Percentiles rank a stretch among this genome's conserved stretches.
Conservation (phyloP, 1,140 invertebrate genomes). For the Lepidostoma basale region DNA sequence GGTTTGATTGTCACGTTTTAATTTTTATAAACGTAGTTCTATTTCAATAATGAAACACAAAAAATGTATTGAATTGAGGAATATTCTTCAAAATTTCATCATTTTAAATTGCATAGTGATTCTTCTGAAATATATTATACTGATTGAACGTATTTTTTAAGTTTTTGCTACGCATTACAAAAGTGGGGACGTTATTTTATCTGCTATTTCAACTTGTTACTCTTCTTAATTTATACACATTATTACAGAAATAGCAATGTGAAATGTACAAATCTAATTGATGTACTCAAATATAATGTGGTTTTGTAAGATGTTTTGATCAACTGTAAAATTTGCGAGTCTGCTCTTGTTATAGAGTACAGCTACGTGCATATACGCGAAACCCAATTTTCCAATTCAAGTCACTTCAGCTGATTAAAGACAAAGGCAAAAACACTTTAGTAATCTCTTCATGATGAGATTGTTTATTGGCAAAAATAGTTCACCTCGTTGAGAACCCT, state of each 20-base stretch:
- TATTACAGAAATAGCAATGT: not conserved
- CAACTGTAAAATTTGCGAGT: not conserved
- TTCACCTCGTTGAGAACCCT: not conserved
- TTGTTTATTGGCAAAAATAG: not conserved
- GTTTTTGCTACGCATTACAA: too few relatives aligned
- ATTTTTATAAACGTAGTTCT: not conserved
- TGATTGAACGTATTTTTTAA: too few relatives aligned
- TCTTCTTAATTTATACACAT: not conserved
- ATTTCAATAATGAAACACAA: not conserved
- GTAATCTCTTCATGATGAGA: not conserved
- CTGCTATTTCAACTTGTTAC: not conserved
- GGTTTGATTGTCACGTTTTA: too few relatives aligned
- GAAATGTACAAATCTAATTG: not conserved
- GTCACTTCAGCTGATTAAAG: constrained; percentile 4
- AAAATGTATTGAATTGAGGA: too few relatives aligned
- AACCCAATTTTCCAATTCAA: constrained; percentile 5
- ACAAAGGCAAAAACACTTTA: not conserved
- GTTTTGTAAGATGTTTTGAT: not conserved
- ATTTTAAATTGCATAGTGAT: too few relatives aligned
- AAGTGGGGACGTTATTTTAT: too few relatives aligned
- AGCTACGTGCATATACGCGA: not conserved
- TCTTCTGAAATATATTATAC: too few relatives aligned
- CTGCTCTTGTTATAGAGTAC: not conserved
- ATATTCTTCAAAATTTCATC: too few relatives aligned
- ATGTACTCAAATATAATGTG: not conserved